Conservation (phyloP, 2,113 vertebrate species). For the Empidonax alnorum region DNA sequence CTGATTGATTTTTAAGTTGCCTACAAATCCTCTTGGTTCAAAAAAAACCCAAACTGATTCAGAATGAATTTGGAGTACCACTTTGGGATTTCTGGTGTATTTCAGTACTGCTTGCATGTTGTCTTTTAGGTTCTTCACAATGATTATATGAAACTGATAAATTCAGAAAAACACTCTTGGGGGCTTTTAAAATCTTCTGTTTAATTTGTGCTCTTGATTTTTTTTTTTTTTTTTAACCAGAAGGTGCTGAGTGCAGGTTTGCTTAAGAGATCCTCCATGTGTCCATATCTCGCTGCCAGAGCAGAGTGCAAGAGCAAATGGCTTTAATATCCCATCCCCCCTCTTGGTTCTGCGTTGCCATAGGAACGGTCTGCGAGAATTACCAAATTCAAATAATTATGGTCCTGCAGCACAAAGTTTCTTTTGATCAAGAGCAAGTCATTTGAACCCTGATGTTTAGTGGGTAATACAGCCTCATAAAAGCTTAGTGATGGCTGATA, state of each 20-base stretch:
- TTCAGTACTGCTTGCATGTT: neutral
- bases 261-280: neutral
- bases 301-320: neutral
- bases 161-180: neutral
- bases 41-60: neutral
- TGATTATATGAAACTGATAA: neutral
- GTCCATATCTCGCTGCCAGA: neutral
- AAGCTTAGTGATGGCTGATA: conserved; percentile 48
- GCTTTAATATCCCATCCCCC: neutral
- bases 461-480: conserved; percentile 51
- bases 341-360: neutral
- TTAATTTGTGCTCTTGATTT: neutral
- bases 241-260: neutral
- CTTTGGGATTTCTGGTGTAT: neutral
- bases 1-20: neutral
- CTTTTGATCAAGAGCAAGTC: conserved; percentile 51
- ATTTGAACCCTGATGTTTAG: conserved; percentile 37
- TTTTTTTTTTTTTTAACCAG: neutral
- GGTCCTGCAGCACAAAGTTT: conserved; percentile 16
- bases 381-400: conserved; percentile 46
- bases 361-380: neutral
- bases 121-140: neutral
- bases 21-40: neutral
- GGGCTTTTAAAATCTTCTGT: neutral
- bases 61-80: neutral